These are phyloP conservation scores for Caloenas nicobarica DNA, from an alignment of 2,113 vertebrate species.

Conservation along the genomic window DNA sequence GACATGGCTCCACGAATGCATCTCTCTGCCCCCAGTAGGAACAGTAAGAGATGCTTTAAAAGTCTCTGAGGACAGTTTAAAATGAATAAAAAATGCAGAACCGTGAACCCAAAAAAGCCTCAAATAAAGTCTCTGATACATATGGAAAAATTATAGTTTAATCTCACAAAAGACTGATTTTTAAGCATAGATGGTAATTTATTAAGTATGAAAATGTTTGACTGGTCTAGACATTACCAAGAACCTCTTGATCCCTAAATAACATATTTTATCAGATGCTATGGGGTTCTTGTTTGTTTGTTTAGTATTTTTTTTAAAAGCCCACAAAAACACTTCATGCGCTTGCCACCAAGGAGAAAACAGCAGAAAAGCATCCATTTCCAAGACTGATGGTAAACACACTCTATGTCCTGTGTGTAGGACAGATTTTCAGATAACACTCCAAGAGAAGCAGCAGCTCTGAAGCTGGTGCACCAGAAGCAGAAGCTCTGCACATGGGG, in stretches of 20 bases:
- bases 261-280: neutral
- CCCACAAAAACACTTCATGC: neutral
- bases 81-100: neutral
- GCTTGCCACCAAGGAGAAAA: neutral
- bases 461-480: neutral
- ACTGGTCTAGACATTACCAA: neutral
- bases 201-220: neutral
- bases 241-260: neutral
- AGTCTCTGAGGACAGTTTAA: neutral
- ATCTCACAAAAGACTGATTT: neutral
- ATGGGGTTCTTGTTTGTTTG: neutral
- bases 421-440: neutral
- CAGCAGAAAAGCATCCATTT: neutral
- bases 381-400: neutral
- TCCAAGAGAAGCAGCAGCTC: neutral
- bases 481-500: neutral
- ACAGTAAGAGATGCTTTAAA: slow-evolving; percentile 3
- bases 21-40: neutral
- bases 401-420: neutral
- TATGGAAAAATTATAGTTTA: neutral
- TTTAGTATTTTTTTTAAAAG: neutral
- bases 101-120: neutral
- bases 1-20: neutral
- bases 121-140: neutral
- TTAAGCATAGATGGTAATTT: neutral